These are phyloP conservation scores for Brachionus angularis DNA, from an alignment of 1,140 invertebrate genomes.

Conservation along the genomic window DNA sequence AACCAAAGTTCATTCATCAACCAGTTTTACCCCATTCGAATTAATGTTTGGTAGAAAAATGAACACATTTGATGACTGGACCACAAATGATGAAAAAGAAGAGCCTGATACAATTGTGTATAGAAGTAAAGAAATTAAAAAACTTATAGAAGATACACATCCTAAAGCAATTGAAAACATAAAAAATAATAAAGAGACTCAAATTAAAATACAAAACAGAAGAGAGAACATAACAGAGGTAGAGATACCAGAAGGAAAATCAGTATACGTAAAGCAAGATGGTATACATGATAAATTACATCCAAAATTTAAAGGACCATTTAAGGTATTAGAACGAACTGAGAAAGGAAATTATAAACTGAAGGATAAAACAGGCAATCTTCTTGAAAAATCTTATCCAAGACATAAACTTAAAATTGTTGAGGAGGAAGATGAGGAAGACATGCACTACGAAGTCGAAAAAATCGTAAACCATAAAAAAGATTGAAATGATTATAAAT, in stretches of 20 bases:
- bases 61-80: conserved; percentile 44
- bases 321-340: background rate
- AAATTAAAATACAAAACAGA: background rate
- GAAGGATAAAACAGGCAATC: background rate
- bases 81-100: background rate
- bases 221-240: background rate
- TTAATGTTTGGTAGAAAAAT: conserved; percentile 49
- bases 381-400: background rate
- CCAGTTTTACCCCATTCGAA: conserved; percentile 49
- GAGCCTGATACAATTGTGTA: background rate
- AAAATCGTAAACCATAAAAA: too few relatives aligned
- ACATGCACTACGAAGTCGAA: too few relatives aligned
- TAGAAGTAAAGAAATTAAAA: background rate
- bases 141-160: too few relatives aligned
- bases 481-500: too few relatives aligned
- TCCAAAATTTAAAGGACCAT: background rate
- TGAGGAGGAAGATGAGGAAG: too few relatives aligned
- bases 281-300: background rate
- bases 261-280: background rate
- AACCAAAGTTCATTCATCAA: conserved; percentile 46
- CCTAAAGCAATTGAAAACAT: too few relatives aligned
- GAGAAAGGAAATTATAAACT: background rate
- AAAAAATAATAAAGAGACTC: background rate
- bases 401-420: background rate
- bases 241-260: background rate